Conservation (phyloP, 2,888 invertebrate species). For the Cosmia pyralina region DNA sequence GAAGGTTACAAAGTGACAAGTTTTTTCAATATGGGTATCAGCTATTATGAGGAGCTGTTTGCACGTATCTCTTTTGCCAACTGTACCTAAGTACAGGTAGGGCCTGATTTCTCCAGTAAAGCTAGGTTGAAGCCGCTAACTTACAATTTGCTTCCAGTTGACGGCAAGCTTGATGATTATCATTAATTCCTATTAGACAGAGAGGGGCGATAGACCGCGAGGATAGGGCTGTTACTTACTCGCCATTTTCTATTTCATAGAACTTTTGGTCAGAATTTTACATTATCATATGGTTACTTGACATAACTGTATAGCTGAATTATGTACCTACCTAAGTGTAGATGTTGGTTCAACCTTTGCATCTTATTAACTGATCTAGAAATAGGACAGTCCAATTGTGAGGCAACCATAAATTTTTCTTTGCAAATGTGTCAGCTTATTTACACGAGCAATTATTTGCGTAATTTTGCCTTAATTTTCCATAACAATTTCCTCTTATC, state of each 20-base stretch:
- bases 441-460: background rate
- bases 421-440: background rate
- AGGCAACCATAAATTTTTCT: background rate
- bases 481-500: background rate
- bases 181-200: slow-evolving; percentile 78
- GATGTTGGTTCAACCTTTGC: background rate
- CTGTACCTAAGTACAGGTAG: slow-evolving; percentile 25
- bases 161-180: slow-evolving; percentile 82
- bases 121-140: slow-evolving; percentile 70
- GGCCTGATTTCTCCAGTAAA: slow-evolving; percentile 64
- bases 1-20: background rate
- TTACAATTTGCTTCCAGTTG: slow-evolving; percentile 82
- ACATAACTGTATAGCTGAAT: background rate
- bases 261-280: background rate
- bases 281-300: background rate
- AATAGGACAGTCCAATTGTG: background rate
- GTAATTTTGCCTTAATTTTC: background rate
- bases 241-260: background rate
- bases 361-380: background rate
- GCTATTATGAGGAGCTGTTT: too few species aligned
- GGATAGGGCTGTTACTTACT: slow-evolving; percentile 44
- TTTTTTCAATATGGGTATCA: background rate
- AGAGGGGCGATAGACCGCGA: slow-evolving; percentile 59
- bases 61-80: slow-evolving; percentile 15
- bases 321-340: background rate